A percentile compares a stretch with the other conserved stretches of the same genome.
phyloP scores from a whole-genome alignment of 2,113 vertebrate species.

The Emydura subglobosa region DNA sequence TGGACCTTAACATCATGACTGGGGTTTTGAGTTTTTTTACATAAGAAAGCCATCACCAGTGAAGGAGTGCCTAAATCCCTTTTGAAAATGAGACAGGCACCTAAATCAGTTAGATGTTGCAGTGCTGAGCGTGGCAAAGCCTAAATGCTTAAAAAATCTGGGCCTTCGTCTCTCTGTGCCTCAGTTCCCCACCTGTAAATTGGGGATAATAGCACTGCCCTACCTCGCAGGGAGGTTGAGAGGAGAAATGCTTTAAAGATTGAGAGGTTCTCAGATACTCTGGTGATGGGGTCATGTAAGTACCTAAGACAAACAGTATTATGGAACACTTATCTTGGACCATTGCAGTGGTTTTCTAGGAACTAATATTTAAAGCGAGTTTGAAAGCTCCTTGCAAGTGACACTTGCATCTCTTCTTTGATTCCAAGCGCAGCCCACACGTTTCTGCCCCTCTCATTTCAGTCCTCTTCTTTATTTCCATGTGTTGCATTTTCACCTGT shows the following conservation, averaged over 20 bases:
- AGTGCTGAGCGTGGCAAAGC: not conserved
- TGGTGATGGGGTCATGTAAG: not conserved
- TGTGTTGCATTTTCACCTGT: slow-evolving; percentile 53
- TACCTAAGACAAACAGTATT: not conserved
- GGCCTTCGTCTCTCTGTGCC: not conserved
- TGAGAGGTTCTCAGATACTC: not conserved
- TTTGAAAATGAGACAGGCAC: not conserved
- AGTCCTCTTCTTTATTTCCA: slow-evolving; percentile 62
- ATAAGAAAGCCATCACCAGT: not conserved
- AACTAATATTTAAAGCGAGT: not conserved
- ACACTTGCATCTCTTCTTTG: slow-evolving; percentile 57
- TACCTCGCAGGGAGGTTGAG: not conserved
- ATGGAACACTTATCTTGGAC: not conserved
- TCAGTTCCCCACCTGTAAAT: not conserved
- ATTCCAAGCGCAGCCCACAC: slow-evolving; percentile 66
- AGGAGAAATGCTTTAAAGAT: not conserved
- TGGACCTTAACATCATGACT: not conserved
- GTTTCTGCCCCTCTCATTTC: not conserved
- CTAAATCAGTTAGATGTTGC: not conserved
- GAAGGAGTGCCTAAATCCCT: not conserved
- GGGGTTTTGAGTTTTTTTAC: not conserved
- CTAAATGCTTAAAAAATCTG: not conserved
- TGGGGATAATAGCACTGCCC: not conserved
- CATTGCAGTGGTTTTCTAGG: not conserved
- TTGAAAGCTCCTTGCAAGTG: not conserved